These are phyloP conservation scores for Entomobrya multifasciata DNA, from an alignment of 2,888 invertebrate species.

Conservation along the genomic window DNA sequence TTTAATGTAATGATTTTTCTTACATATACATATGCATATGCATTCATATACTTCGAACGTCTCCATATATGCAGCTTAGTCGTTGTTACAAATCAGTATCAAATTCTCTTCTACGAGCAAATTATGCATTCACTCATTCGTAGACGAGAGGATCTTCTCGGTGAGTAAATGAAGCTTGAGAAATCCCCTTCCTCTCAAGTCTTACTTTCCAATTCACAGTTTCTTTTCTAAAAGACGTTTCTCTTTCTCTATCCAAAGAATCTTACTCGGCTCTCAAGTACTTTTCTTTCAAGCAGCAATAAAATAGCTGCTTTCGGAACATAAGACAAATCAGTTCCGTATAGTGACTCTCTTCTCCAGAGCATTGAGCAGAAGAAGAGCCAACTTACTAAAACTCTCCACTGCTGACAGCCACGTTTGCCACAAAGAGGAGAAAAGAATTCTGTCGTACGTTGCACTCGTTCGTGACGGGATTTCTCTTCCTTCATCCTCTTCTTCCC, in stretches of 20 bases:
- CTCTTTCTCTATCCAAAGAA: background rate
- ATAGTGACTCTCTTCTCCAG: constrained; percentile 13
- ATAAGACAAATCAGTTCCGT: constrained; percentile 50
- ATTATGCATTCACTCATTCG: constrained; percentile 32
- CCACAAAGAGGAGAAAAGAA: constrained; percentile 6
- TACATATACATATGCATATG: background rate
- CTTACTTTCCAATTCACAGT: constrained; percentile 13
- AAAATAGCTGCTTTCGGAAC: background rate
- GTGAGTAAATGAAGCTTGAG: constrained; percentile 63
- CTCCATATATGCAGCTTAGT: too few species aligned
- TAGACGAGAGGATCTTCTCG: constrained; percentile 30
- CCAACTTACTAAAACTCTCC: background rate
- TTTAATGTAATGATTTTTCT: too few species aligned
- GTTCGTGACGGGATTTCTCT: constrained; percentile 55
- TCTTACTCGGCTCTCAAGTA: background rate
- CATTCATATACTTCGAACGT: too few species aligned
- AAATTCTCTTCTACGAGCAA: background rate
- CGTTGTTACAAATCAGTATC: background rate
- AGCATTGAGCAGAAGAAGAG: background rate
- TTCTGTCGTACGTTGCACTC: constrained; percentile 35
- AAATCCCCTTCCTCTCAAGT: constrained; percentile 39
- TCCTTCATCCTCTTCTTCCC: constrained; percentile 13
- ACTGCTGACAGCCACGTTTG: background rate
- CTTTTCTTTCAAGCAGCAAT: background rate
- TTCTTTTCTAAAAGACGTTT: background rate